These are phyloP conservation scores for Planiliza haematocheilus DNA, from an alignment of 2,113 vertebrate genomes.

Conservation along the genomic window DNA sequence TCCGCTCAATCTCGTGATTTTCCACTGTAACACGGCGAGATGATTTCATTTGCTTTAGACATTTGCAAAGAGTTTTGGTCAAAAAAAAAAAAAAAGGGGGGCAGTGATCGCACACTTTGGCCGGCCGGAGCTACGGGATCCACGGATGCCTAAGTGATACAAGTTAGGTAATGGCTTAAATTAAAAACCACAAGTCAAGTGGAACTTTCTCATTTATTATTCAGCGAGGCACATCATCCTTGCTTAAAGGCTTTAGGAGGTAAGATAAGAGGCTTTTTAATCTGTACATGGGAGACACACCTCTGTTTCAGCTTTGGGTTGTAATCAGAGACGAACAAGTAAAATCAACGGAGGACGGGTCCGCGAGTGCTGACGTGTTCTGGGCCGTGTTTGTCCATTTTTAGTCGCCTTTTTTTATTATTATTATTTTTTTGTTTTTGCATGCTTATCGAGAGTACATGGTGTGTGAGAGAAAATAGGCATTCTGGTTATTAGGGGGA, in stretches of 20 bases:
- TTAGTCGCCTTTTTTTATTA: slow-evolving; percentile 44
- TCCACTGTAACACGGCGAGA: slow-evolving; percentile 49
- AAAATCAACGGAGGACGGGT: slow-evolving; percentile 4
- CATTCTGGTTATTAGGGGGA: slow-evolving; percentile 59
- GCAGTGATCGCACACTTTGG: slow-evolving; percentile 27
- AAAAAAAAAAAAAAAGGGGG: neutral
- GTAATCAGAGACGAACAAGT: slow-evolving; percentile 28
- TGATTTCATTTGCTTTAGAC: slow-evolving; percentile 66
- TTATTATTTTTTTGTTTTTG: neutral
- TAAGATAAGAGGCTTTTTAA: slow-evolving; percentile 72
- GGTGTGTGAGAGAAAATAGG: slow-evolving; percentile 34
- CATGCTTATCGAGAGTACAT: slow-evolving; percentile 27
- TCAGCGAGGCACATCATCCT: slow-evolving; percentile 69
- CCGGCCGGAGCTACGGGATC: slow-evolving; percentile 32
- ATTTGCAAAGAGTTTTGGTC: slow-evolving; percentile 38
- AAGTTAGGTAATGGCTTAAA: slow-evolving; percentile 71
- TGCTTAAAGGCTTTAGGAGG: slow-evolving; percentile 72
- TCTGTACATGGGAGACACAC: slow-evolving; percentile 59
- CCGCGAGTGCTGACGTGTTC: slow-evolving; percentile 14
- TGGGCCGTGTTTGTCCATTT: slow-evolving; percentile 33
- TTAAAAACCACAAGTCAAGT: slow-evolving; percentile 78
- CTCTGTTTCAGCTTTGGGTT: slow-evolving; percentile 40
- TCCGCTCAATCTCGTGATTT: slow-evolving; percentile 63
- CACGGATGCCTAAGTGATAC: slow-evolving; percentile 65
- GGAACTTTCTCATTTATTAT: slow-evolving; percentile 78